These are phyloP conservation scores for Chamaea fasciata DNA, from an alignment of 2,113 vertebrate species.

Conservation along the genomic window DNA sequence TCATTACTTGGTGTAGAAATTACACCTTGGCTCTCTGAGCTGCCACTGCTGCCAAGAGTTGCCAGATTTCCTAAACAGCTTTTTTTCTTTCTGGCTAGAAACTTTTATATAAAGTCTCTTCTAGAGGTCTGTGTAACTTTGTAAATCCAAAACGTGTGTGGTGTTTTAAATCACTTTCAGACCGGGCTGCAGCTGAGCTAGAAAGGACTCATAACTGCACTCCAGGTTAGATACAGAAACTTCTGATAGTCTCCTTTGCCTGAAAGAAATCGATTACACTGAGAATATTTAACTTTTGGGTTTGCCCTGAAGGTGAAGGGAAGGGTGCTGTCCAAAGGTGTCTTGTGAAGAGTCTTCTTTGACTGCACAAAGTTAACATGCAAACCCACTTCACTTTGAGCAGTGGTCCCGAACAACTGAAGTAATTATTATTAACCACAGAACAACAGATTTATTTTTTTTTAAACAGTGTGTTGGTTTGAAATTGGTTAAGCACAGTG, in stretches of 20 bases:
- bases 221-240: neutral
- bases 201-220: neutral
- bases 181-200: neutral
- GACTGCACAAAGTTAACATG: neutral
- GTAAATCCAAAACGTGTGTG: rapidly evolving
- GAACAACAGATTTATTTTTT: neutral
- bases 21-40: neutral
- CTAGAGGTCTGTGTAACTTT: neutral
- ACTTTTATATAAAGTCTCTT: neutral
- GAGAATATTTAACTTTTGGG: neutral
- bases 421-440: neutral
- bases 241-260: neutral
- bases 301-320: neutral
- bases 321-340: neutral
- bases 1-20: neutral
- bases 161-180: neutral
- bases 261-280: neutral
- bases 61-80: neutral
- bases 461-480: neutral
- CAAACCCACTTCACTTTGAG: neutral
- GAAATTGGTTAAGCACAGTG: neutral
- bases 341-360: neutral
- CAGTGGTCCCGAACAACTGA: neutral
- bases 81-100: neutral
- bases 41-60: neutral